Evolutionary conservation across 1,140 invertebrate species (phyloP), one percentile per base, ranked within the genome.

Genomic region (Drosophila burlai): DNA sequence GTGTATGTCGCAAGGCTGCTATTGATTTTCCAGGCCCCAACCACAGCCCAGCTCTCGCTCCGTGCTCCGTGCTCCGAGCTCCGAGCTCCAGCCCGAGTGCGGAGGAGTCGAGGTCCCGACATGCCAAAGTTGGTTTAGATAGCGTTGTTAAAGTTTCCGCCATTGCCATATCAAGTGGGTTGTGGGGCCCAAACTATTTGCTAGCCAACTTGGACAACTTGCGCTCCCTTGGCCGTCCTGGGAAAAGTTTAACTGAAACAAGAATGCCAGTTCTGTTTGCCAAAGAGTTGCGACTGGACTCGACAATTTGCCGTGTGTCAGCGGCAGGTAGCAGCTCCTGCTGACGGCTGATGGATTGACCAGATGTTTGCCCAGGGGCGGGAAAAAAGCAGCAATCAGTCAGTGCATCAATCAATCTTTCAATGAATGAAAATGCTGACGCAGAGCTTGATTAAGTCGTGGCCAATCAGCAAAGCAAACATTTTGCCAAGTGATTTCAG

Each of bases 101-200:
- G 64, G 60, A 62, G 62, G 43, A 49, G 62, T 65, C 63, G 26
- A 52, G 52, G 40, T 31, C 34, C 54, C 62, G 52, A 86, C 83
- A 75, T 89, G 84, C 72, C 84, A 89, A 77, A 83, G 57, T 74
- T 81, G 63, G 81, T 63, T 80, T 83, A 78, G 81, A 83, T 82
- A 80, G 69, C 68, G 67, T 68, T 65, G 68, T 61, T 78, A 76
- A 65, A 72, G 66, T 75, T 67, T 43, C 54, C 46, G 66, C 65
- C 80, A 69, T 61, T 42, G 58, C 61, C 82, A 78, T 81, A 63
- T 77, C 63, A 78, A 79, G 49, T 42, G 34, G 49, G 43, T 24
- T 8, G 42, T 46, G 40, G 43, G 40, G 71, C 54, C 50, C 47
- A 62, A 86, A 75, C 77, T 83, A 75, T 83, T 81, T 66, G 40